Percentiles rank a stretch among this genome's conserved stretches.
phyloP scores from a whole-genome alignment of 2,797 vertebrate species.

The Enteromius trimaculatus region DNA sequence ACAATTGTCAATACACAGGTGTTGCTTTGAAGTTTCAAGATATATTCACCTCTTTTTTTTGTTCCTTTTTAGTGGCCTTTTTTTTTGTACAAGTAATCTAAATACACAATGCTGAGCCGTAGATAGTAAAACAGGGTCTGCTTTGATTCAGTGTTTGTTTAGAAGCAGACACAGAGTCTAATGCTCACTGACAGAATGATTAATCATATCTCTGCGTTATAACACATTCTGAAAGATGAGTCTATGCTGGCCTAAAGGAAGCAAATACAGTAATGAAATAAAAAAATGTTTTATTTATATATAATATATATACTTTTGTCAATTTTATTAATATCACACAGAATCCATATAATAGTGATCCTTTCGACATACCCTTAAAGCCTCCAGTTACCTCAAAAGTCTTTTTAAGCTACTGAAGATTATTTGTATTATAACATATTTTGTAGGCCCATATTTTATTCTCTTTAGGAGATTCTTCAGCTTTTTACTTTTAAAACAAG shows the following conservation, averaged over 20 bases:
- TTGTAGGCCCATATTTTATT: not conserved
- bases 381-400: not conserved
- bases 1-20: too few species aligned
- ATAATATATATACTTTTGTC: not conserved
- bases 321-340: conserved; percentile 5
- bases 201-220: conserved; percentile 34
- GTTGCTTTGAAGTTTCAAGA: too few species aligned
- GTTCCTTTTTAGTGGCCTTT: not conserved
- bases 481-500: not conserved
- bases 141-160: conserved; percentile 22
- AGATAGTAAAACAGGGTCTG: not conserved
- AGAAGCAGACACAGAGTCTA: conserved; percentile 40
- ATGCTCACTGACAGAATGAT: conserved; percentile 44
- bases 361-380: not conserved
- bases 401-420: not conserved
- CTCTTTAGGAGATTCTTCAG: not conserved
- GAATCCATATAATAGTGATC: not conserved
- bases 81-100: not conserved
- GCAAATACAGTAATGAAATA: not conserved
- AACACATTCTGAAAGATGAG: conserved; percentile 32
- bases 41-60: not conserved
- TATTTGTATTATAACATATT: not conserved
- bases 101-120: not conserved
- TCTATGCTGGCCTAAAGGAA: conserved; percentile 6
- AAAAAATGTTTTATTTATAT: not conserved